Base-by-base conservation (phyloP, 1,140 invertebrate species). In the Drosophila paulistorum region DNA sequence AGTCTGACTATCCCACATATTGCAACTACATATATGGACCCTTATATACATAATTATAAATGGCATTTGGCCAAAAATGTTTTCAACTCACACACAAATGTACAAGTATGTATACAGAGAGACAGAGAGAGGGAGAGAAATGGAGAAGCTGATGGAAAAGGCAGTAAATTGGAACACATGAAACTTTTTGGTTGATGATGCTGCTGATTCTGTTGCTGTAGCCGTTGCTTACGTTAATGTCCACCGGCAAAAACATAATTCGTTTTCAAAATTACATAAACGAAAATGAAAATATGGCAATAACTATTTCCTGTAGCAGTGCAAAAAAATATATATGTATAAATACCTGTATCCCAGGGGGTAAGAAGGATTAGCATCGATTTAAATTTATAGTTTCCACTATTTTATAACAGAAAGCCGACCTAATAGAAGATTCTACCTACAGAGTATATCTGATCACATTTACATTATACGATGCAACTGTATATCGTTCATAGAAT, bases 61-160 rank as follows among this genome's bases (percentile, higher is more conserved):
- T 86, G 82, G 79, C 79, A 82, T 82, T 79, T 82, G 82, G 82
- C 82, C 82, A 86, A 82, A 51, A 82, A 82, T 77, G 65, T 67
- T 71, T 57, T 57, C 61, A 64, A 65, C 48, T 39, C 58, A 66
- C 35, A 41, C 26, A 17, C 17, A 17, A 0, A 17, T 17, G 17
- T 17, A 17, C 17, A 17, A 0, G 17, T 17, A 17, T 17, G 17
- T 17, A 17, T 17, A 17, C 17, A 6, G 2, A 60, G 60, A 67
- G 64, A 48, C 14, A 45, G 26, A 30, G 30, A 48, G 23, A 45
- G 26, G 20, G 30, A 33, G 10, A 7, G 54, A 59, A 45, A 60
- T 37, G 37, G 33, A 55, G 33, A 9, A 61, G 14, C 33, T 11
- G 30, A 41, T 23, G 42, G 14, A 17, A 9, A 17, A 48, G 7